phyloP scores from a whole-genome alignment of 1,140 invertebrate genomes.

The Papilio xuthus region DNA sequence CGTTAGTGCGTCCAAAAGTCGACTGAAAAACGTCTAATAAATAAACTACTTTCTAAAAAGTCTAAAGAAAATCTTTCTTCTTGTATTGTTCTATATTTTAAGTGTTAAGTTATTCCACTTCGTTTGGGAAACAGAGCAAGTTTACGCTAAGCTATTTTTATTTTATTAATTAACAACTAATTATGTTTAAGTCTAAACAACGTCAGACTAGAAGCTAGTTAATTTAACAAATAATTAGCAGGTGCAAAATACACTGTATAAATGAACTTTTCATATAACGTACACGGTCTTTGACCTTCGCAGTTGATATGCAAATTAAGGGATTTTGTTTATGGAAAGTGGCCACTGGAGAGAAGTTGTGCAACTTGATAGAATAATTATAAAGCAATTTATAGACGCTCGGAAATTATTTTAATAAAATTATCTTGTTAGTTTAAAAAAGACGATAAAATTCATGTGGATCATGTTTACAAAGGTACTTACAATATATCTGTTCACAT shows the following conservation, averaged over 20 bases:
- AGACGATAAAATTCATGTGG: neutral
- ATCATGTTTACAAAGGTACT: neutral
- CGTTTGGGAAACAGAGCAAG: too few species aligned
- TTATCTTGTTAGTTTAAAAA: neutral
- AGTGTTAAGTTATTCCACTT: too few species aligned
- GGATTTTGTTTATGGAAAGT: conserved; percentile 15
- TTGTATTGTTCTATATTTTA: too few species aligned
- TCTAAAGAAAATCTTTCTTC: too few species aligned
- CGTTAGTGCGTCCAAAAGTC: too few species aligned
- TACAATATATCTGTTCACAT: too few species aligned
- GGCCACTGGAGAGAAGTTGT: neutral
- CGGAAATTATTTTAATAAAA: neutral
- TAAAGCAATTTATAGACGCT: neutral
- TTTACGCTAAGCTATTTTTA: too few species aligned
- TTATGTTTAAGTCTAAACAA: neutral
- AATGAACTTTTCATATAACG: neutral
- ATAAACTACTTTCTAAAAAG: too few species aligned
- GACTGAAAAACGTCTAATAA: too few species aligned
- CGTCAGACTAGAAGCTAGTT: neutral
- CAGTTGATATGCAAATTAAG: conserved; percentile 2
- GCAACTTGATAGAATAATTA: conserved; percentile 20
- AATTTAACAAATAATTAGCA: neutral
- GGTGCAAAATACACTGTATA: neutral
- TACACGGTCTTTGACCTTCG: conserved; percentile 6
- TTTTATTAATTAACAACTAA: neutral